Evolutionary conservation across 2,888 invertebrate species (phyloP).

Genomic region (Orthonychiurus folsomi): DNA sequence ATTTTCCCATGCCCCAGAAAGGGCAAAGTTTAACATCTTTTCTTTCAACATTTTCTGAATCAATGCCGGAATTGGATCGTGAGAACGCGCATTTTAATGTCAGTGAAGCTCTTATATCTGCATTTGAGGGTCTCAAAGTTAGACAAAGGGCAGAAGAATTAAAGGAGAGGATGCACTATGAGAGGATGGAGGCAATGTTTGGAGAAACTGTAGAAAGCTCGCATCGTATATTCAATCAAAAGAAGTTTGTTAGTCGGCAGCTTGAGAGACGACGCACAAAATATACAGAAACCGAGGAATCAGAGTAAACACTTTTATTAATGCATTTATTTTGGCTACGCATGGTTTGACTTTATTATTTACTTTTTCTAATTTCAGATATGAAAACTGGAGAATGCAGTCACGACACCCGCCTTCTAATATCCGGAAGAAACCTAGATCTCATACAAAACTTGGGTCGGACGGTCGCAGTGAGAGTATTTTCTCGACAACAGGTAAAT

Average conservation of each 20-base stretch:
- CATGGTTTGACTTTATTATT: no score
- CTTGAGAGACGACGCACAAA: slow-evolving; percentile 11
- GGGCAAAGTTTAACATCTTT: slow-evolving; percentile 66
- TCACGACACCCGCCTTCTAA: slow-evolving; percentile 31
- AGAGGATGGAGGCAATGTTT: slow-evolving; percentile 39
- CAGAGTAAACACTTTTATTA: slow-evolving; percentile 36
- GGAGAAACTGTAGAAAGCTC: slow-evolving; percentile 21
- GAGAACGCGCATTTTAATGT: slow-evolving; percentile 81
- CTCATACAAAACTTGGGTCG: slow-evolving; percentile 18
- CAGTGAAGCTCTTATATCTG: slow-evolving; percentile 72
- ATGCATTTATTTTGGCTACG: no score
- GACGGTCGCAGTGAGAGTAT: slow-evolving; percentile 29
- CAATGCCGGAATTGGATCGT: slow-evolving; percentile 67
- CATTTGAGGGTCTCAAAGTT: slow-evolving; percentile 60
- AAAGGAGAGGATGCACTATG: slow-evolving; percentile 14
- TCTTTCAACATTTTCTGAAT: slow-evolving; percentile 61
- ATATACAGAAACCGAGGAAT: slow-evolving; percentile 39
- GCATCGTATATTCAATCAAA: background rate
- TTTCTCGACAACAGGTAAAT: slow-evolving; percentile 16
- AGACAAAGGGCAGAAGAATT: slow-evolving; percentile 41
- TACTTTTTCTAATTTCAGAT: slow-evolving; percentile 17
- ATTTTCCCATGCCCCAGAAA: slow-evolving; percentile 54
- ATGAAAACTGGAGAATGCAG: slow-evolving; percentile 36
- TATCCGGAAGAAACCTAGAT: slow-evolving; percentile 32
- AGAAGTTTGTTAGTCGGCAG: slow-evolving; percentile 14